These are phyloP conservation scores for Drosophila seguyi DNA, from an alignment of 1,140 invertebrate species.

Conservation along the genomic window DNA sequence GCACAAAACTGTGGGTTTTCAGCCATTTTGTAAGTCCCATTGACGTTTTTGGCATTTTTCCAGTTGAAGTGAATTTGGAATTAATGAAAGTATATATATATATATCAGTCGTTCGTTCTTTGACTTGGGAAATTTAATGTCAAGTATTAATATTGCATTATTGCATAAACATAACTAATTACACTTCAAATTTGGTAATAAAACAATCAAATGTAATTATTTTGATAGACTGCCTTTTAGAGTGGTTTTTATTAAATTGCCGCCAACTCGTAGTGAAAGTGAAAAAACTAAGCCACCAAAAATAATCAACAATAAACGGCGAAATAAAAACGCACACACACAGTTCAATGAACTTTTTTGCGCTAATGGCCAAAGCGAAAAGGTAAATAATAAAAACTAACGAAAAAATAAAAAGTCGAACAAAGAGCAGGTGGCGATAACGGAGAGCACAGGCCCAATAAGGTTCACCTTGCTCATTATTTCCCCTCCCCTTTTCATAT, in stretches of 20 bases:
- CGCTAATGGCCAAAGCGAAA: conserved; percentile 69
- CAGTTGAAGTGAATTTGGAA: background rate
- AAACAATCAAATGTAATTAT: background rate
- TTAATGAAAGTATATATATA: background rate
- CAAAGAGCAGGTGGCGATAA: conserved; percentile 67
- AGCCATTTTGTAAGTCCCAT: conserved; percentile 4
- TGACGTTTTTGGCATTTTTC: background rate
- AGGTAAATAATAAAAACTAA: conserved; percentile 64
- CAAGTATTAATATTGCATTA: background rate
- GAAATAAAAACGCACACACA: conserved; percentile 42
- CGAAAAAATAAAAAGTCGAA: conserved; percentile 45
- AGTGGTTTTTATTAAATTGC: conserved; percentile 8
- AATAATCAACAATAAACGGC: conserved; percentile 60
- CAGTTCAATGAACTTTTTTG: conserved; percentile 77
- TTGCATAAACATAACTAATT: conserved; percentile 1
- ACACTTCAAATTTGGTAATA: background rate
- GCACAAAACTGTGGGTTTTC: conserved; percentile 11
- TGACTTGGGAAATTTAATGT: background rate
- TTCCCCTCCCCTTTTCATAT: conserved; percentile 8
- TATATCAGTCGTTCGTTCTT: too few species aligned
- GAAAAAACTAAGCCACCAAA: conserved; percentile 60
- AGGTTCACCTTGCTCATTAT: conserved; percentile 37
- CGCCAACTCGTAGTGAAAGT: conserved; percentile 58
- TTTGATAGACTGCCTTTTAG: background rate
- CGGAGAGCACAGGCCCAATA: conserved; percentile 39